Base-by-base conservation (phyloP, 2,888 invertebrate species). In the Polydesmus complanatus region DNA sequence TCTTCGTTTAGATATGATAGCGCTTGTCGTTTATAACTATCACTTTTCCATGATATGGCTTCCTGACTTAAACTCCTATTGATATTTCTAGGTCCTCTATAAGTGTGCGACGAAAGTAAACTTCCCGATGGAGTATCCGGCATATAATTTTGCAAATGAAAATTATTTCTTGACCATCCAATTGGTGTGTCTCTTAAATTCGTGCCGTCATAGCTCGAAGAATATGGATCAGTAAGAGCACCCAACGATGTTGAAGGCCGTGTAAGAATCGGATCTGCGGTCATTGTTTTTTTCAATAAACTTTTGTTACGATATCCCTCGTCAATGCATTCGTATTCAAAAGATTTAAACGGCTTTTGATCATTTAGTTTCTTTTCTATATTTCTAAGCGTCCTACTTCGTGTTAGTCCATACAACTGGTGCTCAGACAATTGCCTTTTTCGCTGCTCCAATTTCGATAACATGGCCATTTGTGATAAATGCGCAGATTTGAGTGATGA, bases 241-340 rank as follows among this genome's bases (percentile, higher is more conserved):
- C 27, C 64, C 54, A 8, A 65, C 60, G 63, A 63, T 63, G 48
- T 69, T 65, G 56, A 66, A 64, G 56, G 68, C 54, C 62, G 67
- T 63, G 61, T 63, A 61, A 52, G 67, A 68, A 18, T 58, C 8
- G 5, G 37, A 14, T 37, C 37, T 60, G 5, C 65, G 62, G 52
- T 62, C 58, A 49, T 59, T 58, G 23, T 62, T 61, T 2, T 62
- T 61, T 49, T 72, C 71, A 63, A 62, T 50, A 65, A 65, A 56
- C 64, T 61, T 18, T 60, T 54, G 62, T 61, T 37, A n/a, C 66
- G 58, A 37, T 70, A 66, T 53, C 68, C 66, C 64, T 74, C 74
- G 64, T 74, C 74, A 54, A 74, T 71, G 54, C 74, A 74, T 65
- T 74, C 74, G 66, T 73, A 74, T 65, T 75, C 75, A 66, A 71